Percentiles rank a stretch among this genome's conserved stretches.
phyloP scores from a whole-genome alignment of 2,113 vertebrate genomes.

The Speoplatyrhinus poulsoni region DNA sequence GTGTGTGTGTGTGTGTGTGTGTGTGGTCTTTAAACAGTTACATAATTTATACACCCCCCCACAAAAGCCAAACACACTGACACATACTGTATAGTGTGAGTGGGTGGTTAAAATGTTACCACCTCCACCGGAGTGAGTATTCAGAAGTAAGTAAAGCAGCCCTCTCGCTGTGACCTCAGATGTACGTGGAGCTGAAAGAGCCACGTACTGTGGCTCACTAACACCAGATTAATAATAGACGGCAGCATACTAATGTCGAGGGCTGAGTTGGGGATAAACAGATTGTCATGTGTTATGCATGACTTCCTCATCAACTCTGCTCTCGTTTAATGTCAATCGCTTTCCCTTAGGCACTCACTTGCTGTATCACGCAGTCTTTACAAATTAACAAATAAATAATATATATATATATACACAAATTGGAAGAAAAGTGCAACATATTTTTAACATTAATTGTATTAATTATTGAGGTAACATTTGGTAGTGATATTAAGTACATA shows the following conservation, averaged over 20 bases:
- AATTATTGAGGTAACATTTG: too few relatives aligned
- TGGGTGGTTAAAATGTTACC: conserved; percentile 4
- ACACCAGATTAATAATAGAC: conserved; percentile 47
- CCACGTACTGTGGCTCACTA: conserved; percentile 20
- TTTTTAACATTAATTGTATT: too few relatives aligned
- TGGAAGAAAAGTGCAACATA: too few relatives aligned
- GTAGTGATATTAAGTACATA: too few relatives aligned
- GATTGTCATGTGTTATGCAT: background rate
- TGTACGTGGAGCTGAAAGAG: conserved; percentile 28
- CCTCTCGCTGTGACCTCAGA: conserved; percentile 28
- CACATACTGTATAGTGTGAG: background rate
- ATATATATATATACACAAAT: too few relatives aligned
- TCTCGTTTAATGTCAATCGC: background rate
- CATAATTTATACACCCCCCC: background rate
- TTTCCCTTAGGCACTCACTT: background rate
- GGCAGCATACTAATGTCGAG: conserved; percentile 7
- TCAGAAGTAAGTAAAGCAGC: background rate
- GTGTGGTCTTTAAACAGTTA: conserved; percentile 22
- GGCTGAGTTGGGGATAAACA: conserved; percentile 29
- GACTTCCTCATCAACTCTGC: background rate
- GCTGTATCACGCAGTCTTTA: background rate
- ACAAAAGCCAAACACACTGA: background rate
- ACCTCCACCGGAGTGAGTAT: background rate
- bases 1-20: conserved; percentile 7
- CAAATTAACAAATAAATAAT: too few relatives aligned